Evolutionary conservation across 2,888 invertebrate genomes (phyloP).

Genomic region (Ptychoptera contaminata): DNA sequence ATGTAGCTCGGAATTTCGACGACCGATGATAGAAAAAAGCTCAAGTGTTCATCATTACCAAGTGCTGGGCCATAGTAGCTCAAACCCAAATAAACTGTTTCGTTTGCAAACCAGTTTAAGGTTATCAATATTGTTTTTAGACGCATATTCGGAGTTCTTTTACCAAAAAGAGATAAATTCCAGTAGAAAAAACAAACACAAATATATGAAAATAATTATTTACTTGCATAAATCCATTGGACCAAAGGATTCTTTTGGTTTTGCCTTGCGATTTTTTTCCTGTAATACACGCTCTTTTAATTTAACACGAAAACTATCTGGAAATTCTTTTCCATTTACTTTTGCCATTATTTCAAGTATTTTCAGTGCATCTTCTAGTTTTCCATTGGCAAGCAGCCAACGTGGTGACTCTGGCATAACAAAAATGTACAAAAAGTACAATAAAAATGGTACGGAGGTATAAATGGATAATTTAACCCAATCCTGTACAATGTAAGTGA

Average conservation of each 20-base stretch:
- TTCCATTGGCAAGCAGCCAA: constrained; percentile 74
- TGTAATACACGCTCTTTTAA: constrained; percentile 55
- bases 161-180: constrained; percentile 13
- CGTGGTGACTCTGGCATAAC: constrained; percentile 81
- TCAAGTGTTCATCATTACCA: constrained; percentile 75
- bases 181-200: constrained; percentile 1
- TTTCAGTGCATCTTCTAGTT: constrained; percentile 63
- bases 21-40: constrained; percentile 71
- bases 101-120: constrained; percentile 82
- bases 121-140: constrained; percentile 75
- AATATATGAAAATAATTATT: constrained; percentile 1
- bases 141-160: constrained; percentile 72
- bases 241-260: constrained; percentile 26
- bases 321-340: constrained; percentile 61
- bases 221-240: constrained; percentile 26
- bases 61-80: constrained; percentile 83
- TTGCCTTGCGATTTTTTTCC: constrained; percentile 34
- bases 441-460: constrained; percentile 70
- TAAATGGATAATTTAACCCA: constrained; percentile 69
- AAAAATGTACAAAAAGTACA: constrained; percentile 73
- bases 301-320: constrained; percentile 53
- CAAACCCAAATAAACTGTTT: constrained; percentile 81
- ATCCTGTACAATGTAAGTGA: constrained; percentile 72
- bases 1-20: constrained; percentile 84
- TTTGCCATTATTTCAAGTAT: constrained; percentile 63